These are phyloP conservation scores for Tretioscincus oriximinensis DNA, from an alignment of 2,113 vertebrate species.

Conservation along the genomic window DNA sequence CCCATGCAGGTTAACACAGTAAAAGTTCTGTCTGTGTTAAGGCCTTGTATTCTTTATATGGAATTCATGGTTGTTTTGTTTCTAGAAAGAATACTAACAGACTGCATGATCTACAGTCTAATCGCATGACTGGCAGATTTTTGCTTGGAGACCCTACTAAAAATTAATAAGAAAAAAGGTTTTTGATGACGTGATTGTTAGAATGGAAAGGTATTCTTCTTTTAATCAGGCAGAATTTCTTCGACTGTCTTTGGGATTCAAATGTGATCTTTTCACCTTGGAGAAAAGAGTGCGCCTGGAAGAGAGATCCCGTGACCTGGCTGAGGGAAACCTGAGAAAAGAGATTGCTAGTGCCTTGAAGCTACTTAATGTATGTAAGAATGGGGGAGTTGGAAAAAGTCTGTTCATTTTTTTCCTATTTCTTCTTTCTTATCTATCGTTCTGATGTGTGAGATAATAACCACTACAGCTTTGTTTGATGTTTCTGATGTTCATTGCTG, in stretches of 20 bases:
- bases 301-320: slow-evolving; percentile 90
- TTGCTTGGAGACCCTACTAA: background rate
- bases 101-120: too few relatives aligned
- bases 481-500: too few relatives aligned
- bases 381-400: too few relatives aligned
- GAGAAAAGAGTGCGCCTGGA: slow-evolving; percentile 92
- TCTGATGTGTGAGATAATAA: too few relatives aligned
- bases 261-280: slow-evolving; percentile 95
- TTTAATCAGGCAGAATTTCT: slow-evolving; percentile 87
- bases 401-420: background rate
- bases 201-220: background rate
- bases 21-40: too few relatives aligned
- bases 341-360: slow-evolving; percentile 89
- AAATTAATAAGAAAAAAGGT: background rate
- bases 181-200: background rate
- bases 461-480: too few relatives aligned
- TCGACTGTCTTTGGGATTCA: slow-evolving; percentile 90
- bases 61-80: too few relatives aligned
- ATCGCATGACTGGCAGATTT: background rate
- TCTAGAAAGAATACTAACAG: too few relatives aligned
- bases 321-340: slow-evolving; percentile 90
- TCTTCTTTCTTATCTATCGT: too few relatives aligned
- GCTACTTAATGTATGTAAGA: slow-evolving; percentile 81
- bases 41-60: too few relatives aligned
- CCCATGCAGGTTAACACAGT: too few relatives aligned